These are phyloP conservation scores for Chloebia gouldiae DNA, from an alignment of 2,113 vertebrate genomes.

Conservation along the genomic window DNA sequence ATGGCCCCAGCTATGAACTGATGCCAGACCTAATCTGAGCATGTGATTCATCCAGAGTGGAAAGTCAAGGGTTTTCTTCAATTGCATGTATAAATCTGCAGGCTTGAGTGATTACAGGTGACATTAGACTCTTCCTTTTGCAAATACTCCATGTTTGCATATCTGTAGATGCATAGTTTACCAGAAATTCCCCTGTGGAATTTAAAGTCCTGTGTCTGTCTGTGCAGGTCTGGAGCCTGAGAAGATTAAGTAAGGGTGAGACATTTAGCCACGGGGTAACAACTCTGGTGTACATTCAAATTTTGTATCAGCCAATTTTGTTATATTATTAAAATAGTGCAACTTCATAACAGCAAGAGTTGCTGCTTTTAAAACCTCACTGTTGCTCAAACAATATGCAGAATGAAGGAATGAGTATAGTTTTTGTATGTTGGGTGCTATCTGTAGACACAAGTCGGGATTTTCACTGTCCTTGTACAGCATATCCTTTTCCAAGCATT, in stretches of 20 bases:
- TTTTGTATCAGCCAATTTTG: neutral
- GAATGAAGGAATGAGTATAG: neutral
- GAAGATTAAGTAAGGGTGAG: slow-evolving; percentile 39
- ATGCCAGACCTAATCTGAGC: neutral
- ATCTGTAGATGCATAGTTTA: slow-evolving; percentile 2
- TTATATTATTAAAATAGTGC: neutral
- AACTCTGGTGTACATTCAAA: neutral
- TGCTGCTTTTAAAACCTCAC: neutral
- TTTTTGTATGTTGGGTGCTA: neutral
- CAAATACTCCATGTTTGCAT: neutral
- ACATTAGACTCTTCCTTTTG: slow-evolving; percentile 13
- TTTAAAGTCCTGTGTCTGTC: neutral
- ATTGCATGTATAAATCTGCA: neutral
- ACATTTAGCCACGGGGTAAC: slow-evolving; percentile 31
- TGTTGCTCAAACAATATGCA: neutral
- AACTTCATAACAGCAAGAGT: neutral
- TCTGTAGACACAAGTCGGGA: neutral
- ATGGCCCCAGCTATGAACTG: neutral
- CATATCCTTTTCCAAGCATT: neutral
- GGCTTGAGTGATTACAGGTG: slow-evolving; percentile 26
- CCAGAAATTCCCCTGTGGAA: slow-evolving; percentile 23
- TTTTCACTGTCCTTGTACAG: neutral
- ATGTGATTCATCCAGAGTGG: neutral
- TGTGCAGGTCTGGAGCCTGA: slow-evolving; percentile 7
- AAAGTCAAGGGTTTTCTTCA: slow-evolving; percentile 20